A percentile compares a stretch with the other conserved stretches of the same genome.
Evolutionary conservation across 2,888 invertebrate genomes (phyloP).

Genomic region (Athalia rosae): DNA sequence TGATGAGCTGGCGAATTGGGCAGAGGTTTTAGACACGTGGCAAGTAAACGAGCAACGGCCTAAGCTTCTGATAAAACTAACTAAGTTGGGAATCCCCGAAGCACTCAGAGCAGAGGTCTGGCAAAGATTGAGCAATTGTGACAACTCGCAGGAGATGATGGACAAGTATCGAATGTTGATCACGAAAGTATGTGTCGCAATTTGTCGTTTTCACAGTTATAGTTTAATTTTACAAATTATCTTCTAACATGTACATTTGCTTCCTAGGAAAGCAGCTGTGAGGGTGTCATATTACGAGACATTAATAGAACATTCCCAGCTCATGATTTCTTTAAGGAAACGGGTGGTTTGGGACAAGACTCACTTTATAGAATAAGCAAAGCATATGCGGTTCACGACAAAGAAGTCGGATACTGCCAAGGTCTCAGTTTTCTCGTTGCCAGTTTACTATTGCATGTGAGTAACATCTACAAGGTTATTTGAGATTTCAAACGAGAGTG

Average conservation of each 20-base stretch:
- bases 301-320: slow-evolving; percentile 99
- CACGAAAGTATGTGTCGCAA: slow-evolving; percentile 82
- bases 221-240: not conserved
- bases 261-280: slow-evolving; percentile 92
- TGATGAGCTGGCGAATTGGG: slow-evolving; percentile 94
- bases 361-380: slow-evolving; percentile 96
- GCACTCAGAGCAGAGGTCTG: slow-evolving; percentile 97
- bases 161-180: slow-evolving; percentile 95
- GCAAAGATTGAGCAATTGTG: slow-evolving; percentile 94
- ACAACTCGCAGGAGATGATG: slow-evolving; percentile 88
- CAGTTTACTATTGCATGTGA: slow-evolving; percentile 94
- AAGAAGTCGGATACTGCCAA: slow-evolving; percentile 99
- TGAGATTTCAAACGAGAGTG: slow-evolving; percentile 3
- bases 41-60: slow-evolving; percentile 83
- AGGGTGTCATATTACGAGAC: slow-evolving; percentile 96
- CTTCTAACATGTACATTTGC: slow-evolving; percentile 43
- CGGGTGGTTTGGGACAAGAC: slow-evolving; percentile 96
- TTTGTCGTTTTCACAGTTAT: not conserved
- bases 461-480: slow-evolving; percentile 67
- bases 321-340: slow-evolving; percentile 97
- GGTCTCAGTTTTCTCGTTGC: slow-evolving; percentile 98
- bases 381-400: slow-evolving; percentile 97
- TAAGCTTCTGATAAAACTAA: slow-evolving; percentile 86
- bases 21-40: slow-evolving; percentile 88
- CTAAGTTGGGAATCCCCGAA: slow-evolving; percentile 94